Conservation (phyloP, 2,797 vertebrate species). For the Aulostomus chinensis region DNA sequence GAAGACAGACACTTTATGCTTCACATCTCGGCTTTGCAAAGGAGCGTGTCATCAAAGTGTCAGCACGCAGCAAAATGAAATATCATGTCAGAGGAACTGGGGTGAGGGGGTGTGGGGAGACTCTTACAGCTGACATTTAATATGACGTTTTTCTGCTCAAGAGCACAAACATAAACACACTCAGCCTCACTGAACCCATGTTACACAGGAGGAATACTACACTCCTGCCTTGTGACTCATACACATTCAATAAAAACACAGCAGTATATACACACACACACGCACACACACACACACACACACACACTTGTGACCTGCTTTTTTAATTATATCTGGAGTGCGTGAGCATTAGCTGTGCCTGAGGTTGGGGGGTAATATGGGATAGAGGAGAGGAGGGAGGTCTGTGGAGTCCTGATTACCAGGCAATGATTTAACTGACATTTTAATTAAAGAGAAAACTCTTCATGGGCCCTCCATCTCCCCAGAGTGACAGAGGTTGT, state of each 20-base stretch:
- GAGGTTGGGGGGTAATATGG: conserved; percentile 46
- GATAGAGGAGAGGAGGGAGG: conserved; percentile 44
- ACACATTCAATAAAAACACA: too few relatives aligned
- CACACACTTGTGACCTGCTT: conserved; percentile 31
- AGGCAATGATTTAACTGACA: conserved; percentile 84
- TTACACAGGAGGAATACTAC: too few relatives aligned
- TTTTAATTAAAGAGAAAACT: conserved; percentile 86
- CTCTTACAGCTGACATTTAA: conserved; percentile 75
- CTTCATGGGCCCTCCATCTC: conserved; percentile 74
- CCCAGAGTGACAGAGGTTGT: conserved; percentile 70
- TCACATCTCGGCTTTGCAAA: conserved; percentile 63
- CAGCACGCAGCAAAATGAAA: conserved; percentile 69
- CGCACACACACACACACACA: conserved; percentile 1
- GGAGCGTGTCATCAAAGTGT: conserved; percentile 70
- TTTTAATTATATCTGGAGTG: conserved; percentile 42
- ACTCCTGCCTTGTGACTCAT: too few relatives aligned
- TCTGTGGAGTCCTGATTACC: conserved; percentile 80
- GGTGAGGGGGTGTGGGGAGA: too few relatives aligned
- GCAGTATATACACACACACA: too few relatives aligned
- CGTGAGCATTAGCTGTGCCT: conserved; percentile 32
- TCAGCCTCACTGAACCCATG: background rate
- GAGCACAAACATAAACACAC: conserved; percentile 49
- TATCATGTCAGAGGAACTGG: conserved; percentile 62
- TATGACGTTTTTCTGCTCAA: conserved; percentile 51
- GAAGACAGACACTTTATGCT: conserved; percentile 59